A percentile compares a stretch with the other conserved stretches of the same genome.
Conservation (phyloP, 2,113 vertebrate species). For the Cinclus cinclus region DNA sequence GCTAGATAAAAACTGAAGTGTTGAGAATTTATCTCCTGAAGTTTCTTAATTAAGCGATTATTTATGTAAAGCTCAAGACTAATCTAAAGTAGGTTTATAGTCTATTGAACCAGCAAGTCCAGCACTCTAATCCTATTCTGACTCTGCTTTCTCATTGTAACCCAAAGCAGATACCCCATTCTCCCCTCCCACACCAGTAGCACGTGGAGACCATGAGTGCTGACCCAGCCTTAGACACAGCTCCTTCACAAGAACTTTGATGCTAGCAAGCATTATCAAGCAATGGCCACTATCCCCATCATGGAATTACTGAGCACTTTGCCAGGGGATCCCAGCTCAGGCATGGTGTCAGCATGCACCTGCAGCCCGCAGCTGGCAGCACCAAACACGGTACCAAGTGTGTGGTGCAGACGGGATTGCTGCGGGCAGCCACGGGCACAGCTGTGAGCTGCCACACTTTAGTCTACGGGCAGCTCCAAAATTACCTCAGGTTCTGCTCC, state of each 20-base stretch:
- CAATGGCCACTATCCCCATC: not conserved
- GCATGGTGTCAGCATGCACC: not conserved
- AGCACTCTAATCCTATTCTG: not conserved
- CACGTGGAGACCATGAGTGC: fast-evolving
- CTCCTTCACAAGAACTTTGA: not conserved
- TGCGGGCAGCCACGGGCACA: not conserved
- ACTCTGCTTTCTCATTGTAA: not conserved
- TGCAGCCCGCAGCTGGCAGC: not conserved
- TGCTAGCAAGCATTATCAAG: not conserved
- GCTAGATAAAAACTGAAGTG: not conserved
- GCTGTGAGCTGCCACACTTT: fast-evolving
- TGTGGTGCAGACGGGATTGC: not conserved
- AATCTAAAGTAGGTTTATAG: not conserved
- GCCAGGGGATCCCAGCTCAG: not conserved
- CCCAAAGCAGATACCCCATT: not conserved
- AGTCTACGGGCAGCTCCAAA: not conserved
- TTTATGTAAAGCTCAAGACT: not conserved
- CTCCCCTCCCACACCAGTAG: not conserved
- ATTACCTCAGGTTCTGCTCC: not conserved
- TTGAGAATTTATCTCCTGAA: not conserved
- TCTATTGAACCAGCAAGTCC: not conserved
- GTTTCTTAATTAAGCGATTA: not conserved
- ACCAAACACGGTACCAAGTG: fast-evolving
- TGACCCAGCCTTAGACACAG: not conserved
- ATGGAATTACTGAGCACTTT: not conserved